These are phyloP conservation scores for Oscheius myriophilus DNA, from an alignment of 2,888 invertebrate species.

Conservation along the genomic window DNA sequence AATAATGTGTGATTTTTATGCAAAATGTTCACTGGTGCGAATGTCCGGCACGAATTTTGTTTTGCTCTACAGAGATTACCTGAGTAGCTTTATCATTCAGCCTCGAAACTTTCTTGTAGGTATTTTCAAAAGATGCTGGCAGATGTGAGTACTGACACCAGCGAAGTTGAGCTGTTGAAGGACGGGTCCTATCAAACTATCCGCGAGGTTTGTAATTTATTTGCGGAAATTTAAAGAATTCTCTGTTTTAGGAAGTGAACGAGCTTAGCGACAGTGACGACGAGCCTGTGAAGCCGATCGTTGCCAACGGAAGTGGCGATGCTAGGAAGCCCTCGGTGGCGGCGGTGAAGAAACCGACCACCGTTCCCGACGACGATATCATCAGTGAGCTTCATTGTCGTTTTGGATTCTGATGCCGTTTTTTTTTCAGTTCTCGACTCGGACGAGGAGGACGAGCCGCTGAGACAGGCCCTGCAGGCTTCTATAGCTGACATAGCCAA, in stretches of 20 bases:
- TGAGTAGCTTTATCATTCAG: too few species aligned
- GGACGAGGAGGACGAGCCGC: slow-evolving; percentile 23
- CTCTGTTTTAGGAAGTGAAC: not conserved
- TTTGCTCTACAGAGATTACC: too few species aligned
- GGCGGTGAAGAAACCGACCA: slow-evolving; percentile 2
- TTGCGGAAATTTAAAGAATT: not conserved
- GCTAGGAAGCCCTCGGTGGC: slow-evolving; percentile 14
- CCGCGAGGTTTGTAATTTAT: slow-evolving; percentile 30
- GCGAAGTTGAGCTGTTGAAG: slow-evolving; percentile 63
- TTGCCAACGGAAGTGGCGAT: not conserved
- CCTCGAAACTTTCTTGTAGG: slow-evolving; percentile 46
- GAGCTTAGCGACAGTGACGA: slow-evolving; percentile 33
- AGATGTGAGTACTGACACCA: slow-evolving; percentile 43
- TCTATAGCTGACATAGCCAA: not conserved
- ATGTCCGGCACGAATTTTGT: too few species aligned
- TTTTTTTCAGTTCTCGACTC: slow-evolving; percentile 21
- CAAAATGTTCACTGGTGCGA: too few species aligned
- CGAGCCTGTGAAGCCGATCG: slow-evolving; percentile 14
- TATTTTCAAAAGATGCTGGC: slow-evolving; percentile 63
- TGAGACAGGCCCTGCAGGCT: not conserved
- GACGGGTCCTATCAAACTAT: slow-evolving; percentile 63
- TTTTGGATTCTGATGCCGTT: too few species aligned
- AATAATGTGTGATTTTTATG: too few species aligned
- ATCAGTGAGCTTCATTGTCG: too few species aligned
- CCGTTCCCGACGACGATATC: slow-evolving; percentile 27